Evolutionary conservation across 1,140 invertebrate species (phyloP).

Genomic region (Drosophila miranda): DNA sequence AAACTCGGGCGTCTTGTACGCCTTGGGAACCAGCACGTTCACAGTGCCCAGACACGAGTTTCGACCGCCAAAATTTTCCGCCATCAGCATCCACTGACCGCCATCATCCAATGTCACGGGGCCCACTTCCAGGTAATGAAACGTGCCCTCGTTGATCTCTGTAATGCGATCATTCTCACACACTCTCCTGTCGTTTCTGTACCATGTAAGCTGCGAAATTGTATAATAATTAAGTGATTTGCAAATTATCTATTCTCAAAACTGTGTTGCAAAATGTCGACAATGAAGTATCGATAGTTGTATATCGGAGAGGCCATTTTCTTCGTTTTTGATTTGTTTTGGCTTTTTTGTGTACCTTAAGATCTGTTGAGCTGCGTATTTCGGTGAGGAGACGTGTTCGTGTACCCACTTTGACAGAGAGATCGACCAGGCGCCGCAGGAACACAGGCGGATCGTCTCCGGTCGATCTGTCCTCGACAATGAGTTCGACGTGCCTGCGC

Average conservation of each 20-base stretch:
- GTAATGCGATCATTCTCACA: constrained; percentile 87
- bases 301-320: background rate
- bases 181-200: constrained; percentile 88
- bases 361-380: constrained; percentile 89
- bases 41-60: constrained; percentile 90
- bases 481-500: constrained; percentile 75
- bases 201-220: constrained; percentile 88
- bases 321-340: too few species aligned
- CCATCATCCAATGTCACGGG: constrained; percentile 92
- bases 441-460: constrained; percentile 90
- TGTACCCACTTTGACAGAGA: constrained; percentile 93
- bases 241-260: background rate
- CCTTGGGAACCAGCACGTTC: constrained; percentile 93
- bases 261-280: too few species aligned
- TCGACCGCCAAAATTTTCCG: constrained; percentile 88
- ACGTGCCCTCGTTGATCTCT: constrained; percentile 90
- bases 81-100: constrained; percentile 91
- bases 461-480: constrained; percentile 81
- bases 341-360: constrained; percentile 85
- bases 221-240: background rate
- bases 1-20: constrained; percentile 93
- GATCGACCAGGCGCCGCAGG: constrained; percentile 89
- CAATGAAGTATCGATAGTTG: too few species aligned
- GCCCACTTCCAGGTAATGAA: constrained; percentile 92
- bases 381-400: constrained; percentile 92